Evolutionary conservation across 2,888 invertebrate species (phyloP).

Genomic region (Sesamia inferens): DNA sequence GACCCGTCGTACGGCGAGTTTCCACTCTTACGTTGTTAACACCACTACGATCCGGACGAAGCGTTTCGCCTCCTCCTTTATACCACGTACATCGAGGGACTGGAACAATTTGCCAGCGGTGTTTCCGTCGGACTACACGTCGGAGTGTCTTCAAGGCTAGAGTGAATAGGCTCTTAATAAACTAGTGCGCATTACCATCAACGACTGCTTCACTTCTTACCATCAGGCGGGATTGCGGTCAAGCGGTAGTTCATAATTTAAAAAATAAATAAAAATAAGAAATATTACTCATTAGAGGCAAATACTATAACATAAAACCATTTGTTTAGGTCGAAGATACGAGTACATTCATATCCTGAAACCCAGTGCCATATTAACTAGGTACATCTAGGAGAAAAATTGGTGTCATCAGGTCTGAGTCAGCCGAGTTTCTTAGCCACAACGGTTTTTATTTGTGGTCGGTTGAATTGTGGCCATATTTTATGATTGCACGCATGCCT

Average conservation of each 20-base stretch:
- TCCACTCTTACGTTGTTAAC: too few species aligned
- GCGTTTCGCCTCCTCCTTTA: background rate
- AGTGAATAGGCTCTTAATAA: too few species aligned
- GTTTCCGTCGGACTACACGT: too few species aligned
- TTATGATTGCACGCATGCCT: slow-evolving; percentile 2
- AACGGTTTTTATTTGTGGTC: slow-evolving; percentile 1
- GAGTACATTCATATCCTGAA: background rate
- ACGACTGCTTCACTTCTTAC: too few species aligned
- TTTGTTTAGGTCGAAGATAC: slow-evolving; percentile 14
- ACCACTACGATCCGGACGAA: too few species aligned
- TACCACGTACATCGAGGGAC: too few species aligned
- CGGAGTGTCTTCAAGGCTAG: too few species aligned
- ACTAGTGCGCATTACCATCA: too few species aligned
- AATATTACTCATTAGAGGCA: background rate
- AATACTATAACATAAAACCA: background rate
- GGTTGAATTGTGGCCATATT: slow-evolving; percentile 10
- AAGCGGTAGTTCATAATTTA: too few species aligned
- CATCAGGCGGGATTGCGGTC: too few species aligned
- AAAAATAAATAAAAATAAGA: too few species aligned
- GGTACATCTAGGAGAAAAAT: slow-evolving; percentile 4
- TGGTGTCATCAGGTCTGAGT: slow-evolving; percentile 24
- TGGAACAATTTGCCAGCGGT: background rate
- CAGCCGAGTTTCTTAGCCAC: slow-evolving; percentile 25
- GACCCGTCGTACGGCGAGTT: too few species aligned
- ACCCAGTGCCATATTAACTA: background rate